These are phyloP conservation scores for Yponomeuta plumbellus DNA, from an alignment of 2,888 invertebrate species.

Conservation along the genomic window DNA sequence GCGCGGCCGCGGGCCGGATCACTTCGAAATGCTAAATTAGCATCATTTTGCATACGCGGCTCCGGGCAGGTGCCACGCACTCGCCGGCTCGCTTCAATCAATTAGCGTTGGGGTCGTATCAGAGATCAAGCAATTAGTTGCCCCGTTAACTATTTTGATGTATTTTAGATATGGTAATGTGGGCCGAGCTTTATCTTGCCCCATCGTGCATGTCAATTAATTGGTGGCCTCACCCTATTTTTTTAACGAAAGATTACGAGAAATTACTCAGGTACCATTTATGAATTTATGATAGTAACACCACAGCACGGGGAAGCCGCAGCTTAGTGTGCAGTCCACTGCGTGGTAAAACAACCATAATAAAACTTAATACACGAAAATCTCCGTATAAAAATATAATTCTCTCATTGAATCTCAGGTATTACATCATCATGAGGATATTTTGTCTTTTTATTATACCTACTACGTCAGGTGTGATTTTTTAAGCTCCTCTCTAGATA, in stretches of 20 bases:
- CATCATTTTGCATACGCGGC: not conserved
- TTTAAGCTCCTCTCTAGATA: too few species aligned
- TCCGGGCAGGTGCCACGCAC: not conserved
- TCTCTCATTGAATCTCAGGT: too few species aligned
- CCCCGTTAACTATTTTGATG: not conserved
- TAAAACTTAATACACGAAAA: too few species aligned
- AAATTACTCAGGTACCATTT: too few species aligned
- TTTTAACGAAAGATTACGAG: not conserved
- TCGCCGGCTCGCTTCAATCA: not conserved
- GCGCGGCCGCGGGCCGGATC: not conserved
- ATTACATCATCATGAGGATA: too few species aligned
- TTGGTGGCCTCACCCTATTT: not conserved
- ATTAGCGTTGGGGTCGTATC: constrained; percentile 1
- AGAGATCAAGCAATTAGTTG: constrained; percentile 8
- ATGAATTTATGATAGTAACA: too few species aligned
- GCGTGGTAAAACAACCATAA: too few species aligned
- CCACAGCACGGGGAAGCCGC: too few species aligned
- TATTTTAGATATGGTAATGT: constrained; percentile 13
- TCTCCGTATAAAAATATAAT: too few species aligned
- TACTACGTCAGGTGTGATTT: too few species aligned
- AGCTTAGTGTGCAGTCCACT: too few species aligned
- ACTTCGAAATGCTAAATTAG: constrained; percentile 5
- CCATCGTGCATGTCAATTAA: constrained; percentile 5
- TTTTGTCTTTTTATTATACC: too few species aligned
- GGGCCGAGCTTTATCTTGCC: not conserved